Base-by-base conservation (phyloP, 2,888 invertebrate species). In the Ennomos fuscantarius region DNA sequence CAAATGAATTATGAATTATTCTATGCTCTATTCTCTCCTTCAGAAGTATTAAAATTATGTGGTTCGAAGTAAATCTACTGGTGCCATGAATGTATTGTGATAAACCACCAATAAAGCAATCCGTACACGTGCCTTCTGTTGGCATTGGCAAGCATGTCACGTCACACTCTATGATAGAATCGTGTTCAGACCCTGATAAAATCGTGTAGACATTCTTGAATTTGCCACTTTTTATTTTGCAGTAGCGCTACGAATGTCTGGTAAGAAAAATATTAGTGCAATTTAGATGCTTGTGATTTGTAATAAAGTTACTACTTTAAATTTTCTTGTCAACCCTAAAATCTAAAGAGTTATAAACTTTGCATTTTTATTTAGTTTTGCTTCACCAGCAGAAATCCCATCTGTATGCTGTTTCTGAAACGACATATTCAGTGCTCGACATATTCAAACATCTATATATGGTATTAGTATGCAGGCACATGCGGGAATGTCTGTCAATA, bases 101-200 rank as follows among this genome's bases (percentile, higher is more conserved):
- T 24, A 42, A 39, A 24, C 36, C 8, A 34, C 9, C 2, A 34
- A 58, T 65, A 47, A 55, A 62, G 56, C 57, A 67, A 60, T 56
- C 67, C 33, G 43, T 41, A 55, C 70, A 68, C 66, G 69, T 60
- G 61, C 58, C 47, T 11, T 37, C 31, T 24, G 24, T 24, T 24
- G 24, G 24, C 37, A 45, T 63, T 50, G 45, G 55, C 53, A 68
- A 64, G 63, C 64, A 56, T 62, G 60, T 54, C 62, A 46, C 64
- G 55, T 56, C 58, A 60, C 57, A 54, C 52, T 55, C 56, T 57
- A 57, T 58, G 50, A 62, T 65, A 63, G 40, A 59, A 63, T 65
- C 65, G 54, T 61, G 60, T 55, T 49, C 63, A 58, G 53, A 44
- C 44, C 9, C 40, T 46, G 58, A 59, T 59, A 59, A 49, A 41